Percentiles rank a stretch among this genome's conserved stretches.
Evolutionary conservation across 1,140 invertebrate species (phyloP).

Genomic region (Melanaphis sacchari): DNA sequence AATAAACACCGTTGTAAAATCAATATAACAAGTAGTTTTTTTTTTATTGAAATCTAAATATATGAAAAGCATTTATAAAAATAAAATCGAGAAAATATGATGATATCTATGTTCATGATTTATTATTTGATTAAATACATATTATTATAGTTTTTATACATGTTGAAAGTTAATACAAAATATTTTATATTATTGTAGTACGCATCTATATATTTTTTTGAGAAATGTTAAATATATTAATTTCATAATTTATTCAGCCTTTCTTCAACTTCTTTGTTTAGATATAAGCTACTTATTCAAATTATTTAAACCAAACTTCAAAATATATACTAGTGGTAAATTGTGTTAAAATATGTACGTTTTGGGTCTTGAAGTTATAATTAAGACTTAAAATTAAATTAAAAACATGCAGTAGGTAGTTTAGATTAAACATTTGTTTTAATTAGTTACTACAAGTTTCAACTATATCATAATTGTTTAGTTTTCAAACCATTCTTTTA

Average conservation of each 20-base stretch:
- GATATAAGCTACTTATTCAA: neutral
- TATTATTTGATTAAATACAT: neutral
- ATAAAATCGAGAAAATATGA: neutral
- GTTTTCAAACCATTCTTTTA: neutral
- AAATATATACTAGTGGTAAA: neutral
- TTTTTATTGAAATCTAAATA: neutral
- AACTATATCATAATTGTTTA: neutral
- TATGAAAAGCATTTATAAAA: neutral
- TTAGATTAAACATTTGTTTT: slow-evolving; percentile 1
- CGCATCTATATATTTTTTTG: neutral
- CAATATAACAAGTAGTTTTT: neutral
- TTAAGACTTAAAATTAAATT: slow-evolving; percentile 17
- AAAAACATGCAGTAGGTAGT: neutral
- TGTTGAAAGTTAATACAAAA: neutral
- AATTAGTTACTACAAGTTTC: slow-evolving; percentile 1
- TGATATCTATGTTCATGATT: neutral
- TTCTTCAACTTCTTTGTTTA: neutral
- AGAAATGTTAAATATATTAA: neutral
- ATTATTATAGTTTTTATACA: neutral
- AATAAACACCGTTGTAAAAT: neutral
- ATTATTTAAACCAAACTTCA: neutral
- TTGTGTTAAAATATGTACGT: neutral
- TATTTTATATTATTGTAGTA: neutral
- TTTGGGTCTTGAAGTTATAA: neutral
- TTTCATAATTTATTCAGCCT: neutral